Percentiles rank a stretch among this genome's conserved stretches.
These are phyloP conservation scores for Taeniopygia guttata DNA, from an alignment of 2,797 vertebrate species.

Conservation along the genomic window DNA sequence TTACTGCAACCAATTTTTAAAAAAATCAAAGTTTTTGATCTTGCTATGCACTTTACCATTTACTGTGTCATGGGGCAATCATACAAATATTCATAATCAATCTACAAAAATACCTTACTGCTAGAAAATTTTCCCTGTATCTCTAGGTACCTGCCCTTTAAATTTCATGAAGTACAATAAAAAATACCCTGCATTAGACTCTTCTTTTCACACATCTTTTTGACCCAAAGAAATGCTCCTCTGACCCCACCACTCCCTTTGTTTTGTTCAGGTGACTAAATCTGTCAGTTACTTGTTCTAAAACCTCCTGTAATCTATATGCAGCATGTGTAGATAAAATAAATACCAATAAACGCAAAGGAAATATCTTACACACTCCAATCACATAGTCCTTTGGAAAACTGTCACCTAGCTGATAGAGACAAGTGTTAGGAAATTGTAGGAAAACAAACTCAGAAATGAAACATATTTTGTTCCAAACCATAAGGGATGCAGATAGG, in stretches of 20 bases:
- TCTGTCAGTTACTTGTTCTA: not conserved
- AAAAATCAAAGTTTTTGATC: not conserved
- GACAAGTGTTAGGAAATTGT: not conserved
- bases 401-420: not conserved
- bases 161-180: not conserved
- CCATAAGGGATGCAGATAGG: not conserved
- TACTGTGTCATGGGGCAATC: accelerated
- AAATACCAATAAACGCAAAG: not conserved
- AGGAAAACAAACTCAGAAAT: not conserved
- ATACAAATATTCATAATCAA: not conserved
- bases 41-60: not conserved
- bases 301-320: not conserved
- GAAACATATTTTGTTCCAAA: not conserved
- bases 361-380: not conserved
- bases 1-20: not conserved
- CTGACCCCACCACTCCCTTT: not conserved
- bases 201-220: not conserved
- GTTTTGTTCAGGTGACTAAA: not conserved
- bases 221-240: not conserved
- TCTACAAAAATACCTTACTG: not conserved
- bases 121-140: not conserved
- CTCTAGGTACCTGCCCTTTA: not conserved
- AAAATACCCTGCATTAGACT: not conserved
- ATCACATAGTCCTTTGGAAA: not conserved
- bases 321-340: not conserved